phyloP scores from a whole-genome alignment of 2,797 vertebrate genomes.

The Nothura maculosa region DNA sequence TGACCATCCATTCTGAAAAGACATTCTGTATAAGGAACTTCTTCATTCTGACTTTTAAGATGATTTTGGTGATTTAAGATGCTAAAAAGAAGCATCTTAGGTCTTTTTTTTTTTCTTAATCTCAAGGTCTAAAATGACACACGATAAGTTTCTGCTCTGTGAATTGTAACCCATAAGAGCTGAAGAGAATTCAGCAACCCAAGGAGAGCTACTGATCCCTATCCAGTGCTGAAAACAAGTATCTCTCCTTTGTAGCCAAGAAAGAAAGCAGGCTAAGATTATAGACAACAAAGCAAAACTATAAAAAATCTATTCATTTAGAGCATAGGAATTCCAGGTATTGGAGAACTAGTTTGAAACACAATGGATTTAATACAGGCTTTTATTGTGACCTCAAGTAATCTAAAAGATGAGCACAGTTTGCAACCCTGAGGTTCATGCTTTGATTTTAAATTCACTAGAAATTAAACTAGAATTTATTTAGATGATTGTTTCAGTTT shows the following conservation, averaged over 20 bases:
- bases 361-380: background rate
- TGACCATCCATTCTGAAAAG: background rate
- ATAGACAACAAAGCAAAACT: background rate
- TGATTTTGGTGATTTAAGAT: background rate
- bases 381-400: background rate
- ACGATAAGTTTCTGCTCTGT: background rate
- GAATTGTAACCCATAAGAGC: background rate
- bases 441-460: conserved; percentile 2
- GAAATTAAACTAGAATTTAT: background rate
- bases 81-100: background rate
- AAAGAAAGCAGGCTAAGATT: background rate
- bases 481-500: background rate
- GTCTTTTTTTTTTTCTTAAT: background rate
- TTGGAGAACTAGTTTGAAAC: background rate
- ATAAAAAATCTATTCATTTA: background rate
- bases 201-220: background rate
- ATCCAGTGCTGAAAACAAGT: background rate
- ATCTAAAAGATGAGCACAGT: background rate
- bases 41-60: background rate
- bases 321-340: background rate
- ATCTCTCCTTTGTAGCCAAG: background rate
- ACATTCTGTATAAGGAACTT: background rate
- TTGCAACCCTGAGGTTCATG: background rate
- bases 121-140: background rate
- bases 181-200: background rate